phyloP scores from a whole-genome alignment of 2,113 vertebrate genomes.

The Riparia riparia region DNA sequence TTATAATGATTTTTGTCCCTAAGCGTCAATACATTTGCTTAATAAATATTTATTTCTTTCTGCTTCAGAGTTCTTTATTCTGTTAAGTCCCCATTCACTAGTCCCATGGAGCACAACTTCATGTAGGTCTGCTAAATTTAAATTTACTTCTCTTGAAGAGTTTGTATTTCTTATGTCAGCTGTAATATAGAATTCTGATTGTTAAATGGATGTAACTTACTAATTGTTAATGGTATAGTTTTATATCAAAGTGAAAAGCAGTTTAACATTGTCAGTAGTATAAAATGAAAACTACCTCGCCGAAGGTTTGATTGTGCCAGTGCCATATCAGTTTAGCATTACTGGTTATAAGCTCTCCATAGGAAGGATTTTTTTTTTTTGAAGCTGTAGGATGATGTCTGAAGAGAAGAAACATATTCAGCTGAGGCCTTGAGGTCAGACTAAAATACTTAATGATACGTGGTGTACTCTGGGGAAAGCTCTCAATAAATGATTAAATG shows the following conservation, averaged over 20 bases:
- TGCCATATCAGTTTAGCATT: neutral
- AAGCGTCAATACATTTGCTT: neutral
- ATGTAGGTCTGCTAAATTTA: neutral
- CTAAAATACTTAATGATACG: neutral
- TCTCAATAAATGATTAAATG: neutral
- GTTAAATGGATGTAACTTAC: neutral
- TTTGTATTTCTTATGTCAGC: neutral
- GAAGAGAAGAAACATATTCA: neutral
- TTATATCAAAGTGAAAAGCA: neutral
- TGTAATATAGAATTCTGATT: neutral
- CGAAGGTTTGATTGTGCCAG: neutral
- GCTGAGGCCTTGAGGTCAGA: neutral
- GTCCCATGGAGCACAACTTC: neutral
- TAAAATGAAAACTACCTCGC: neutral
- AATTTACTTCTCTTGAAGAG: neutral
- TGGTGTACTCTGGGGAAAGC: neutral
- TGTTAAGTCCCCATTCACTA: neutral
- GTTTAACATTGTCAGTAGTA: neutral
- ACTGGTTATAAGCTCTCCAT: neutral
- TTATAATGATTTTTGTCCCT: neutral
- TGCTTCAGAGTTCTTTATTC: neutral
- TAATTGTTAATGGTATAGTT: neutral
- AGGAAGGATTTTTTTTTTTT: neutral
- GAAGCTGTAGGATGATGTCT: neutral
- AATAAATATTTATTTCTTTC: conserved; percentile 24